Percentiles rank a stretch among this genome's conserved stretches.
phyloP scores from a whole-genome alignment of 2,113 vertebrate species.

The Sapayoa aenigma region DNA sequence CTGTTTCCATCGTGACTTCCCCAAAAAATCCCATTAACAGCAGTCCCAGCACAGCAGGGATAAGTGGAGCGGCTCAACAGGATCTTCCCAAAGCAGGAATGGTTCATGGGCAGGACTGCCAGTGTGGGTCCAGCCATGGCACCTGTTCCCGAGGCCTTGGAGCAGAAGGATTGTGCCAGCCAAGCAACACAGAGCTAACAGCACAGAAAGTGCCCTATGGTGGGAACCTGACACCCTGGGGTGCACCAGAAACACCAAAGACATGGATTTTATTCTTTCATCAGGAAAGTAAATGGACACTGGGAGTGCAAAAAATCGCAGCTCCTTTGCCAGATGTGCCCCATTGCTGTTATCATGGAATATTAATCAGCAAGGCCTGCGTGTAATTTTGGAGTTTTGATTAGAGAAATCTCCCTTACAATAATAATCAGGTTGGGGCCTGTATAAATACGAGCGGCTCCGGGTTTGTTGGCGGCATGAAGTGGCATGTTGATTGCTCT shows the following conservation, averaged over 20 bases:
- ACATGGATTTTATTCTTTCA: conserved; percentile 48
- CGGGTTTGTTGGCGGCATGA: conserved; percentile 44
- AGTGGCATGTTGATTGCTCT: conserved; percentile 64
- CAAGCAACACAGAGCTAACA: accelerated
- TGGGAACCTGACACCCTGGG: background rate
- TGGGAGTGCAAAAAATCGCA: conserved; percentile 17
- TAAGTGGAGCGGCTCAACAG: accelerated
- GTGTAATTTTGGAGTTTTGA: conserved; percentile 79
- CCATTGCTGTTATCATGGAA: conserved; percentile 74
- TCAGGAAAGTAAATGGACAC: conserved; percentile 52
- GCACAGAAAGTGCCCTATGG: accelerated
- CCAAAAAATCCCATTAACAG: background rate
- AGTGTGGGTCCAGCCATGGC: accelerated
- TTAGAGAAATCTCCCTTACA: conserved; percentile 79
- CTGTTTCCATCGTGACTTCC: conserved; percentile 34
- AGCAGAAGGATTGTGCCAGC: background rate
- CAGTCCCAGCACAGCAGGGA: accelerated
- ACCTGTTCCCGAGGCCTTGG: background rate
- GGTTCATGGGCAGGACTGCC: background rate
- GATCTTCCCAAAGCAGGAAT: background rate
- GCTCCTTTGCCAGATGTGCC: conserved; percentile 74
- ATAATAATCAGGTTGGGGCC: conserved; percentile 77
- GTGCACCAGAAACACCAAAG: accelerated
- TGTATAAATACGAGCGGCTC: conserved; percentile 67
- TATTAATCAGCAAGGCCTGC: conserved; percentile 78